Conservation (phyloP, 2,888 invertebrate genomes). For the Artemia sinica region DNA sequence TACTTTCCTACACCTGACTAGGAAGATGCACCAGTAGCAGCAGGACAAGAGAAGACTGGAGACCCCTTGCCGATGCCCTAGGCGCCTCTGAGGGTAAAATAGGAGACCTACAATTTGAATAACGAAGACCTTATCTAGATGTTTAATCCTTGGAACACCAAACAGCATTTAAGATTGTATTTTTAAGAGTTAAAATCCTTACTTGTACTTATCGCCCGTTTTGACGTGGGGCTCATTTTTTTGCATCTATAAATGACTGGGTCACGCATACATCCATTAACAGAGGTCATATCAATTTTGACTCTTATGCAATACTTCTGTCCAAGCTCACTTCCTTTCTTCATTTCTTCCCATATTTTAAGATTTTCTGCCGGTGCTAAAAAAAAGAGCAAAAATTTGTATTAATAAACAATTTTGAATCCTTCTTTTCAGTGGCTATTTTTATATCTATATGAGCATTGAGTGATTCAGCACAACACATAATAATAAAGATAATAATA, state of each 20-base stretch:
- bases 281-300: slow-evolving; percentile 89
- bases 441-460: neutral
- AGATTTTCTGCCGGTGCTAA: slow-evolving; percentile 67
- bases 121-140: no score
- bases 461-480: slow-evolving; percentile 14
- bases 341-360: slow-evolving; percentile 85
- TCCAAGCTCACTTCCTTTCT: slow-evolving; percentile 56
- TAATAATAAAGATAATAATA: neutral
- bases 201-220: slow-evolving; percentile 90
- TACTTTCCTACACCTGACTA: no score
- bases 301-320: slow-evolving; percentile 84
- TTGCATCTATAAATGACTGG: slow-evolving; percentile 98
- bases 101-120: no score
- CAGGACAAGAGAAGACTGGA: no score
- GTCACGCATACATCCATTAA: slow-evolving; percentile 91
- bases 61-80: no score
- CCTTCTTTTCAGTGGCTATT: neutral
- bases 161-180: no score
- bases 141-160: no score
- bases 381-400: slow-evolving; percentile 21
- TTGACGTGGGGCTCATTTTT: slow-evolving; percentile 78
- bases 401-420: neutral
- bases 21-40: no score
- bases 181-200: slow-evolving; percentile 27
- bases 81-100: no score